phyloP scores from a whole-genome alignment of 2,113 vertebrate genomes.

The Anolis sagrei region DNA sequence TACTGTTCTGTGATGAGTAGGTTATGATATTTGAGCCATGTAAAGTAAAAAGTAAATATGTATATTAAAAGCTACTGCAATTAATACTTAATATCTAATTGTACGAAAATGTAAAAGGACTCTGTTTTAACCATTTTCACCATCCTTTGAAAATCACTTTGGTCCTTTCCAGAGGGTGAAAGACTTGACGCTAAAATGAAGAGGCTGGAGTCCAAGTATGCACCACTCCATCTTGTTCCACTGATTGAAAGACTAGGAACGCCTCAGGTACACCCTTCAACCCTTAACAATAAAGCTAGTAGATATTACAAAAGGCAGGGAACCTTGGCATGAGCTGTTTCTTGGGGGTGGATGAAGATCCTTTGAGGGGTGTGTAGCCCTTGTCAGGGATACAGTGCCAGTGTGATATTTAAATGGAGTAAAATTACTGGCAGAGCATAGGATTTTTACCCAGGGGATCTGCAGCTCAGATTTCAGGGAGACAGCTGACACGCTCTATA shows the following conservation, averaged over 20 bases:
- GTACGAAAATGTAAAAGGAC: neutral
- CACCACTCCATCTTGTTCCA: conserved; percentile 86
- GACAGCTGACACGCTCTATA: neutral
- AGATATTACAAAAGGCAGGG: neutral
- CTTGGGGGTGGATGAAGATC: rapidly evolving
- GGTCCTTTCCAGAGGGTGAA: conserved; percentile 82
- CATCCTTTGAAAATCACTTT: neutral
- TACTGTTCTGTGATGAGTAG: neutral
- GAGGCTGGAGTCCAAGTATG: conserved; percentile 87
- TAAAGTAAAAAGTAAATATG: neutral
- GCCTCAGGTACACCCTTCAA: conserved; percentile 80
- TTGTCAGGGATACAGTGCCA: neutral
- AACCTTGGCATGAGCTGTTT: neutral
- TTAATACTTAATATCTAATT: neutral
- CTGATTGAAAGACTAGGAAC: conserved; percentile 89
- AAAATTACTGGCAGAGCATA: neutral
- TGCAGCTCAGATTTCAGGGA: neutral
- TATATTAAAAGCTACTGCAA: neutral
- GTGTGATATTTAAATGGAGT: neutral
- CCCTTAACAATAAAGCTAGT: neutral
- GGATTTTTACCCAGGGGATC: neutral
- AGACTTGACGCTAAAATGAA: conserved; percentile 92
- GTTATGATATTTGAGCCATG: neutral
- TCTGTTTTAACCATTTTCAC: neutral
- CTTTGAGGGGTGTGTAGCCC: neutral